Evolutionary conservation across 2,888 invertebrate genomes (phyloP).

Genomic region (Pantelozetes paolii): DNA sequence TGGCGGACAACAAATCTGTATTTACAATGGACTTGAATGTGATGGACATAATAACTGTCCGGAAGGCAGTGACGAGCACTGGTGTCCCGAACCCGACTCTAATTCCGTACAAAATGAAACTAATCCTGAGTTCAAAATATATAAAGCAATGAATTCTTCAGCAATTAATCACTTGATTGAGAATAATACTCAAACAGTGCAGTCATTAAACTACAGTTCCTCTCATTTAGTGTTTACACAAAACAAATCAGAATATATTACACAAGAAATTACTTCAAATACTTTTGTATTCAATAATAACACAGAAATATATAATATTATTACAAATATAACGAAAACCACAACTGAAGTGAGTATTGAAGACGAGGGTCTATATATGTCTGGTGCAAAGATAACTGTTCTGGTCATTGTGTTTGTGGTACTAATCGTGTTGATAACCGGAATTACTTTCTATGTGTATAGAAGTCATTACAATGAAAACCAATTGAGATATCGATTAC

Average conservation of each 20-base stretch:
- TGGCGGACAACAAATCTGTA: conserved; percentile 13
- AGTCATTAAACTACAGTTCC: no score
- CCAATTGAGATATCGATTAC: neutral
- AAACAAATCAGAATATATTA: neutral
- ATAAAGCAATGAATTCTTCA: neutral
- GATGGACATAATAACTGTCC: conserved; percentile 18
- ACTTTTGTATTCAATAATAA: neutral
- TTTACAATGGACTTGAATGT: conserved; percentile 17
- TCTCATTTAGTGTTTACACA: no score
- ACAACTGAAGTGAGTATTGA: neutral
- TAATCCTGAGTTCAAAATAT: neutral
- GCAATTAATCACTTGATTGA: neutral
- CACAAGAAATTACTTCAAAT: neutral
- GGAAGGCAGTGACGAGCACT: neutral
- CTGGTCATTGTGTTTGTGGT: neutral
- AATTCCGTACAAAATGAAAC: neutral
- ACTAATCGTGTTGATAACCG: neutral
- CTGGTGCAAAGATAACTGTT: neutral
- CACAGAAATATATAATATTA: neutral
- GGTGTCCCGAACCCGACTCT: neutral
- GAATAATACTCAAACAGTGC: neutral
- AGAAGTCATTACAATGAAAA: neutral
- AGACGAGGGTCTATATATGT: neutral
- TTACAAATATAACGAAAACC: neutral
- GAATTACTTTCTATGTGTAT: neutral